Evolutionary conservation across 2,888 invertebrate species (phyloP).

Genomic region (Mythimna ferrago): DNA sequence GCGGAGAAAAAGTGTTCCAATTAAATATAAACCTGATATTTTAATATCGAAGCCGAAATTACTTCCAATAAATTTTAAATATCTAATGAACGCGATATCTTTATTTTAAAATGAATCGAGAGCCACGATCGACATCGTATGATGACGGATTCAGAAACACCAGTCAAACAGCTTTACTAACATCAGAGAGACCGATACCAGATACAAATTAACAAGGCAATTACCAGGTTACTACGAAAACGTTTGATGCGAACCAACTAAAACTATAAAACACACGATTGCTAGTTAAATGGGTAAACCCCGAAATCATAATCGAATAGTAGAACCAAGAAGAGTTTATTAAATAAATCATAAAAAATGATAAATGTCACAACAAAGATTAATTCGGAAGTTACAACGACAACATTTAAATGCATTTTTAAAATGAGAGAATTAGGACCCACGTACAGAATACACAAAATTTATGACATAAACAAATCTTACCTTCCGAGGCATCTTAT

Average conservation of each 20-base stretch:
- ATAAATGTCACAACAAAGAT: constrained; percentile 41
- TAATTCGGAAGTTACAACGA: constrained; percentile 41
- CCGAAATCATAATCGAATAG: constrained; percentile 16
- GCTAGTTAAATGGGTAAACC: constrained; percentile 58
- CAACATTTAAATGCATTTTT: constrained; percentile 10
- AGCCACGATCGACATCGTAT: constrained; percentile 73
- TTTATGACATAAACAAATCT: constrained; percentile 88
- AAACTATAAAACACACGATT: constrained; percentile 78
- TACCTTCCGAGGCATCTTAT: constrained; percentile 80
- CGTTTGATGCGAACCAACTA: constrained; percentile 71
- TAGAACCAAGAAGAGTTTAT: constrained; percentile 9
- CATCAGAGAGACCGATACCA: constrained; percentile 84
- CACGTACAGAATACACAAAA: constrained; percentile 78
- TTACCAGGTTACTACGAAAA: constrained; percentile 84
- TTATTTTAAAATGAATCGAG: constrained; percentile 79
- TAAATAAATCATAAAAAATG: not conserved
- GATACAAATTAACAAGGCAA: constrained; percentile 88
- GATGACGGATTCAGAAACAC: constrained; percentile 82
- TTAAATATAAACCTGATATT: constrained; percentile 76
- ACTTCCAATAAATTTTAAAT: constrained; percentile 82
- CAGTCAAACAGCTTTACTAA: constrained; percentile 80
- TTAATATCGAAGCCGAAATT: constrained; percentile 69
- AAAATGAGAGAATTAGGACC: constrained; percentile 62
- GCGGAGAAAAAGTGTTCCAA: constrained; percentile 71
- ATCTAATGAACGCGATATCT: constrained; percentile 82